A percentile compares a stretch with the other conserved stretches of the same genome.
These are phyloP conservation scores for Allenopithecus nigroviridis DNA, from an alignment of 2,797 vertebrate genomes.

Conservation along the genomic window DNA sequence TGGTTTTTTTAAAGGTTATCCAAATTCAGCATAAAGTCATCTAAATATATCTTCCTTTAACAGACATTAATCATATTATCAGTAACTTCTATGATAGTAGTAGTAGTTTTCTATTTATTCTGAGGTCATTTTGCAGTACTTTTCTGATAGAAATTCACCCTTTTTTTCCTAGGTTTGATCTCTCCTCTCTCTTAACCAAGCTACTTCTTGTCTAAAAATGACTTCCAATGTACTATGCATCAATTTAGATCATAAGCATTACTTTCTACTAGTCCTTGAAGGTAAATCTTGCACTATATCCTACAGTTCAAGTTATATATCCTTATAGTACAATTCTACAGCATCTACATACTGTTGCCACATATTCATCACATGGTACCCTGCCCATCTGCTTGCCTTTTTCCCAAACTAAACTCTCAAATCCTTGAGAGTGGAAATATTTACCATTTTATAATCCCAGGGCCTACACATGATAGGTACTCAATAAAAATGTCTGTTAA, in stretches of 20 bases:
- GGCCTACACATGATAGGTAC: not conserved
- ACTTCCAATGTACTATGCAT: not conserved
- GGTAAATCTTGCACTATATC: not conserved
- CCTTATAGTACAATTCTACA: not conserved
- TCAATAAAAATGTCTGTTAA: conserved; percentile 2
- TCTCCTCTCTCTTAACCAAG: not conserved
- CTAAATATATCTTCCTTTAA: not conserved
- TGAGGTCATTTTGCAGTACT: not conserved
- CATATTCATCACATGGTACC: not conserved
- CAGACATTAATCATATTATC: not conserved
- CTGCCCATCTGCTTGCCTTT: not conserved
- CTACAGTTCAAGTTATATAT: not conserved
- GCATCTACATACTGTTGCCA: not conserved
- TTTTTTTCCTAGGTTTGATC: not conserved
- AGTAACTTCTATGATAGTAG: not conserved
- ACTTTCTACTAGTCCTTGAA: not conserved
- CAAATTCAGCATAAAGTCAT: not conserved
- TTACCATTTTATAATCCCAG: not conserved
- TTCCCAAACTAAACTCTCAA: not conserved
- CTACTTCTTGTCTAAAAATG: not conserved
- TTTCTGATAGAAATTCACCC: not conserved
- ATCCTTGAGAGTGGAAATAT: not conserved
- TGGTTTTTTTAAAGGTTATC: not conserved
- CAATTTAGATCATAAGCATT: not conserved
- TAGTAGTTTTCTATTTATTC: not conserved